phyloP scores from a whole-genome alignment of 2,113 vertebrate species.

The Amphiprion ocellaris region DNA sequence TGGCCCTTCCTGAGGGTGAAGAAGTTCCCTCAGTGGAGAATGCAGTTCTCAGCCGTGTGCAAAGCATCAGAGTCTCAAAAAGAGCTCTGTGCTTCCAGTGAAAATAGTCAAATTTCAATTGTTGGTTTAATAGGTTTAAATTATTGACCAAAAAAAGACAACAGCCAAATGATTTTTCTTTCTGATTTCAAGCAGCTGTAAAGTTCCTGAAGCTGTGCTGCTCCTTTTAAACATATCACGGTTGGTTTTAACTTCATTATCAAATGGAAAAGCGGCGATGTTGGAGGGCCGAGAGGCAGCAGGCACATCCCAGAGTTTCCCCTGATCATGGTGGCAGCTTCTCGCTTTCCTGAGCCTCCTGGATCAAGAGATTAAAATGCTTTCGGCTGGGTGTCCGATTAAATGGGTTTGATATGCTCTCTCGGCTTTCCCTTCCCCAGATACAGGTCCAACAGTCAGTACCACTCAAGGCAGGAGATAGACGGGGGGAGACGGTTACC shows the following conservation, averaged over 20 bases:
- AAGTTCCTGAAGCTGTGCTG: background rate
- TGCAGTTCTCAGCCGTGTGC: background rate
- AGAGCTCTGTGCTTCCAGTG: background rate
- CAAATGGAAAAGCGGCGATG: slow-evolving; percentile 9
- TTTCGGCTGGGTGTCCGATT: slow-evolving; percentile 69
- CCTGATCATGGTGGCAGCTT: slow-evolving; percentile 54
- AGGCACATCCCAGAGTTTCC: slow-evolving; percentile 29
- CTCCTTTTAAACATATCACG: slow-evolving; percentile 19
- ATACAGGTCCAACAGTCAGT: slow-evolving; percentile 31
- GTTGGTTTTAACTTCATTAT: slow-evolving; percentile 34
- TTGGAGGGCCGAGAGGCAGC: slow-evolving; percentile 30
- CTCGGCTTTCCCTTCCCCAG: slow-evolving; percentile 53
- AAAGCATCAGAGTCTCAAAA: background rate
- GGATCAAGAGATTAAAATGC: slow-evolving; percentile 82
- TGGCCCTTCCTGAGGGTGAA: slow-evolving; percentile 7
- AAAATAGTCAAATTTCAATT: background rate
- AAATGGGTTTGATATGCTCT: slow-evolving; percentile 74
- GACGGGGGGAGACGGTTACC: background rate
- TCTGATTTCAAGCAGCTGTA: slow-evolving; percentile 8
- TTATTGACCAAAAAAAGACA: background rate
- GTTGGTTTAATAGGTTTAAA: slow-evolving; percentile 10
- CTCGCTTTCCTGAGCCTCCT: slow-evolving; percentile 68
- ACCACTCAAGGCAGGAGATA: slow-evolving; percentile 22
- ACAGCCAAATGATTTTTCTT: background rate
- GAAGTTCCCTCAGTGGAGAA: background rate